Conservation (phyloP, 2,888 invertebrate genomes). For the Cybosia mesomella region DNA sequence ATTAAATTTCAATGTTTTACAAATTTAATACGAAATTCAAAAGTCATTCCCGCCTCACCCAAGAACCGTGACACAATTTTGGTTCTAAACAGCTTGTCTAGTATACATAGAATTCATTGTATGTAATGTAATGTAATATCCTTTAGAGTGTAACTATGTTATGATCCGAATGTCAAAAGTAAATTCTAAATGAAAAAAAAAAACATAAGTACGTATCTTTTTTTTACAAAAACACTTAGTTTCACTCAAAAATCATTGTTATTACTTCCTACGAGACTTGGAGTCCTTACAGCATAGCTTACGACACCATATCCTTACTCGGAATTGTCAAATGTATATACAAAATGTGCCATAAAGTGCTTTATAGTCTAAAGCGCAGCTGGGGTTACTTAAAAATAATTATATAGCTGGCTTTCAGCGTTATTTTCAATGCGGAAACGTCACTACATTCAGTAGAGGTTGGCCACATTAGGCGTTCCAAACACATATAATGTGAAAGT, state of each 20-base stretch:
- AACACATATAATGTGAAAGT: not conserved
- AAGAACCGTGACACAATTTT: too few species aligned
- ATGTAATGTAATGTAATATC: too few species aligned
- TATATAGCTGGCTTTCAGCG: conserved; percentile 43
- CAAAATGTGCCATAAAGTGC: conserved; percentile 48
- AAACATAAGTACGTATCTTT: not conserved
- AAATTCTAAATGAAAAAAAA: not conserved
- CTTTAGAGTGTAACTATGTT: too few species aligned
- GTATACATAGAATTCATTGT: too few species aligned
- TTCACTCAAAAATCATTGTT: not conserved
- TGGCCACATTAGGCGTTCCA: not conserved
- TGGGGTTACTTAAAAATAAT: conserved; percentile 45
- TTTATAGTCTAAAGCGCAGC: conserved; percentile 54
- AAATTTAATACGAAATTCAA: too few species aligned
- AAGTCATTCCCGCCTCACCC: too few species aligned
- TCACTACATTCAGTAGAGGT: not conserved
- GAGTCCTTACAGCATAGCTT: not conserved
- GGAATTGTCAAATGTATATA: conserved; percentile 28
- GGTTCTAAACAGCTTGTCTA: too few species aligned
- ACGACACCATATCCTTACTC: conserved; percentile 7
- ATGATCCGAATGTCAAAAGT: not conserved
- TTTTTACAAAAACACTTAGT: not conserved
- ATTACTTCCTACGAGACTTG: conserved; percentile 4
- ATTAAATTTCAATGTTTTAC: too few species aligned
- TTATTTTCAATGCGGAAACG: conserved; percentile 42